Evolutionary conservation across 2,113 vertebrate species (phyloP), one percentile per base, ranked within the genome.

Genomic region (Pterocles gutturalis): DNA sequence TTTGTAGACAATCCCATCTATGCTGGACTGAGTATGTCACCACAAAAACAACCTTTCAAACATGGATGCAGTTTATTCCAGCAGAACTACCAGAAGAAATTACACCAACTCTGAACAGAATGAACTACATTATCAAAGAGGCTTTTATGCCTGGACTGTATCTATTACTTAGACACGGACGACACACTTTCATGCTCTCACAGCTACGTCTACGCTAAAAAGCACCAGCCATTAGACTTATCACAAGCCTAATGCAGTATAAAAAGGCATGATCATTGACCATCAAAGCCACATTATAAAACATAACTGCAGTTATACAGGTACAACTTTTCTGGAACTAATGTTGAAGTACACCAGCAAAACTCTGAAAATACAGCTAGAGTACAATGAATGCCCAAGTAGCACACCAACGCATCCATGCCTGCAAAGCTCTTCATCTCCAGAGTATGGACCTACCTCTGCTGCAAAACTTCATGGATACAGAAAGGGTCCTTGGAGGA

Each of bases 321-420:
- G 33, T 7, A 20, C 11, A 71, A 13, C 33, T 91, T 26, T 38
- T 6, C 81, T 53, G 53, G 34, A 92, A 72, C 1, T 0, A 7
- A 20, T 0, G 29, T 34, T 29, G 19, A 87, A 79, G 9, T 11
- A 16, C 1, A 51, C 17, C 29, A 48, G 73, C 5, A n/a, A 46
- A 82, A 41, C 26, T 15, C 73, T 14, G 69, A 16, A 66, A 60
- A 70, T 3, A n/a, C 8, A 64, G 9, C 26, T 20, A 7, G 13
- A 60, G 22, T 36, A 58, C 41, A 70, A n/a, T 0, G 7, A 75
- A 73, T 6, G 22, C 10, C 49, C 45, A 46, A 49, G 67, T 3
- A 36, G 45, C 46, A 22, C 1, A 86, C 1, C 7, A 48, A 26
- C 0, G 0, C 3, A 41, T 6, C 29, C 33, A 5, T 1, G 34